These are phyloP conservation scores for Sphaeramia orbicularis DNA, from an alignment of 2,797 vertebrate species.

Conservation along the genomic window DNA sequence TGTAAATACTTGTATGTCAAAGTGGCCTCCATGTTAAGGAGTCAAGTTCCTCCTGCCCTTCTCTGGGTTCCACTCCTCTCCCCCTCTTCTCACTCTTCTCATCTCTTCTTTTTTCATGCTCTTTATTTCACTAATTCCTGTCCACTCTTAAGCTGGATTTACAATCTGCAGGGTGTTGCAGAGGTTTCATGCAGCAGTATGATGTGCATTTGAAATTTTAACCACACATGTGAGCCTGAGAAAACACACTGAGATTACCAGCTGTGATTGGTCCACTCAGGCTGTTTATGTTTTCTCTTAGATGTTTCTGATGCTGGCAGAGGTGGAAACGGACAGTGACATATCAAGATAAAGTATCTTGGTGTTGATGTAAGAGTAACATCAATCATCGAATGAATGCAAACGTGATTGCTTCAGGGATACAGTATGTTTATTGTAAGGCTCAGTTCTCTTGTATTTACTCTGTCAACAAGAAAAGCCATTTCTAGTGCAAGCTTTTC, in stretches of 20 bases:
- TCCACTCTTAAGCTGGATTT: conserved; percentile 57
- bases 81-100: conserved; percentile 21
- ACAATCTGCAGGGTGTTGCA: conserved; percentile 25
- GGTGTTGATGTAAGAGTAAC: no score
- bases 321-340: neutral
- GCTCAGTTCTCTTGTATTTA: conserved; percentile 9
- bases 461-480: neutral
- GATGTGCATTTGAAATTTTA: conserved; percentile 23
- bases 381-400: neutral
- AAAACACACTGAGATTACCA: conserved; percentile 27
- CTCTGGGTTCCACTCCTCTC: conserved; percentile 3
- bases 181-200: conserved; percentile 19
- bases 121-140: conserved; percentile 63
- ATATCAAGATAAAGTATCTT: neutral
- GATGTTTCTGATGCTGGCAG: neutral
- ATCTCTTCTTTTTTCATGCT: conserved; percentile 47
- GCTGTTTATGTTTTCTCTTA: conserved; percentile 4
- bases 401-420: neutral
- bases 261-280: conserved; percentile 18
- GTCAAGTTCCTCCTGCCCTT: conserved; percentile 48
- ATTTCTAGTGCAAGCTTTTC: neutral
- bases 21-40: conserved; percentile 46
- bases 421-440: neutral
- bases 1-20: conserved; percentile 59
- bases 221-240: conserved; percentile 28